Base-by-base conservation (phyloP, 2,888 invertebrate species). In the Tenodera sinensis region DNA sequence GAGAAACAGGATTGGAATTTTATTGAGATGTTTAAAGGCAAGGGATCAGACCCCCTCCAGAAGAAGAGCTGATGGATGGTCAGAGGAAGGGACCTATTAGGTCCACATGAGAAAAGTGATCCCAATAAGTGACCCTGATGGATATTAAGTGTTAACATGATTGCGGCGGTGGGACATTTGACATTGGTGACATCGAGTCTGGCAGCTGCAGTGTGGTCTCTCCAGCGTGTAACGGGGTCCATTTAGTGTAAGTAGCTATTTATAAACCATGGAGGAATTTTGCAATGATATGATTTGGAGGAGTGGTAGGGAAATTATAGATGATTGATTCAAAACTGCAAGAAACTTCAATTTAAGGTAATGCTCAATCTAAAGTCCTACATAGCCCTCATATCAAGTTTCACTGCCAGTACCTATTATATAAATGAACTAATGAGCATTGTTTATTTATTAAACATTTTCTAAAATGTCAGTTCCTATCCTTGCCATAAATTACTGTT, bases 21-120 rank as follows among this genome's bases (percentile, higher is more conserved):
- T 71, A 71, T 71, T 71, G 54, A 71, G 54, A 71, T 71, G 20
- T 71, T 71, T 71, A 71, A 71, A 25, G 20, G 54, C 54, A 71
- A 71, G 54, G 54, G 54, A 87, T 25, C 34, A 28, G 25, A 30
- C 28, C n/a, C 82, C 87, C 87, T 83, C n/a, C 34, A 28, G 87
- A 82, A 87, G 83, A 85, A 47, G 85, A 47, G 47, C 28, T 47
- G 85, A 85, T 85, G 42, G 1, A 47, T 47, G n/a, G 85, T n/a
- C 15, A 47, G 47, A 87, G 87, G 87, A 87, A 87, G 87, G 87
- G 30, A 81, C 83, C 83, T 83, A 83, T 87, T 87, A 87, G 83
- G 42, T 27, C 83, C 30, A 83, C 34, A 83, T 87, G 83, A 42
- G 82, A 87, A 71, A 71, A 83, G 82, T 34, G 87, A 84, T 28